These are phyloP conservation scores for Protosalanx chinensis DNA, from an alignment of 2,797 vertebrate species.

Conservation along the genomic window DNA sequence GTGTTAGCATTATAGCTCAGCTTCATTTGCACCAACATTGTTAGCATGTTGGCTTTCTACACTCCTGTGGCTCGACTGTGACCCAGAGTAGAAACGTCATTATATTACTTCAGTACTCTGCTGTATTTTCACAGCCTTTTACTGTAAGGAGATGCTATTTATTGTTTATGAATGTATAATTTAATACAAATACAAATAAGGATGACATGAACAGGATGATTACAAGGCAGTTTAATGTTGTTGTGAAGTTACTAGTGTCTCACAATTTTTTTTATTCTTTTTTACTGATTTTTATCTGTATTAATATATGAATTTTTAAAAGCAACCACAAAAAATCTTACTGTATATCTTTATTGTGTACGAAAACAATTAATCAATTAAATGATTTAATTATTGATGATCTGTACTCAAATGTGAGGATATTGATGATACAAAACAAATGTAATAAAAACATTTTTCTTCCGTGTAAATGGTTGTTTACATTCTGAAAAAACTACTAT, in stretches of 20 bases:
- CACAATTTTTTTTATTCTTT: neutral
- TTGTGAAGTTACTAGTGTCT: neutral
- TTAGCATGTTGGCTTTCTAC: neutral
- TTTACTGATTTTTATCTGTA: neutral
- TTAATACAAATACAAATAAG: neutral
- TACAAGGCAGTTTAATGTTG: neutral
- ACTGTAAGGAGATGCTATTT: constrained; percentile 1
- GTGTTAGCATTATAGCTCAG: neutral
- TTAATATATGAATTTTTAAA: constrained; percentile 8
- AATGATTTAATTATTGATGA: neutral
- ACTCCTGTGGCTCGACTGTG: neutral
- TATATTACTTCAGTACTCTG: neutral
- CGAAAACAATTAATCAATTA: constrained; percentile 28
- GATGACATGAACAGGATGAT: neutral
- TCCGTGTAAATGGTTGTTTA: constrained; percentile 11
- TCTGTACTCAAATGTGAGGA: constrained; percentile 6
- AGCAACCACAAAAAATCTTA: constrained; percentile 8
- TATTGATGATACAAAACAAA: constrained; percentile 6
- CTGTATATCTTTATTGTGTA: constrained; percentile 34
- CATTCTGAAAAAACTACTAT: constrained; percentile 5
- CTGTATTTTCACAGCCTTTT: neutral
- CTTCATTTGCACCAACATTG: neutral
- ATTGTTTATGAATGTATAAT: neutral
- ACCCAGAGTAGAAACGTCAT: neutral
- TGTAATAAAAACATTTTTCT: constrained; percentile 12